Conservation (phyloP, 1,140 invertebrate species). For the Littorina saxatilis region DNA sequence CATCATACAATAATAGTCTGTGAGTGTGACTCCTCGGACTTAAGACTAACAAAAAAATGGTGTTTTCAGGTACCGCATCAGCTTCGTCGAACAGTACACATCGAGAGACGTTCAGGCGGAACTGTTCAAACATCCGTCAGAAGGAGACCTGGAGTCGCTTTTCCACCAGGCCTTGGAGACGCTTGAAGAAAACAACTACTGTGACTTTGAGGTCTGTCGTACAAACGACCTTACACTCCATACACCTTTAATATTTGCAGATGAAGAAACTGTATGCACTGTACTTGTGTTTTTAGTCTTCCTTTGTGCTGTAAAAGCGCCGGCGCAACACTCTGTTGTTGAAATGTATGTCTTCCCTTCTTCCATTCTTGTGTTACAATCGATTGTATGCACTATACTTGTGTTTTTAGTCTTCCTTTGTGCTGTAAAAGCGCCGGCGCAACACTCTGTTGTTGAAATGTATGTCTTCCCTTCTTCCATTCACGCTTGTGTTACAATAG, state of each 20-base stretch:
- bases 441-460: too few relatives aligned
- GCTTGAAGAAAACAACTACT: conserved; percentile 47
- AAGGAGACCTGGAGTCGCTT: conserved; percentile 27
- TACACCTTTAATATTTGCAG: too few relatives aligned
- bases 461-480: neutral
- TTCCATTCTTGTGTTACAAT: neutral
- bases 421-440: neutral
- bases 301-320: too few relatives aligned
- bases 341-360: neutral
- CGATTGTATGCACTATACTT: too few relatives aligned
- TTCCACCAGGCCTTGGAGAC: conserved; percentile 23
- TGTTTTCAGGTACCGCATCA: conserved; percentile 20
- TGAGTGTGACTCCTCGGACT: neutral
- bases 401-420: too few relatives aligned
- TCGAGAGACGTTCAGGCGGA: conserved; percentile 18
- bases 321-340: neutral
- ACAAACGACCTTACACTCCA: too few relatives aligned
- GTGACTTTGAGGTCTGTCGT: conserved; percentile 43
- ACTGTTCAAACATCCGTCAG: conserved; percentile 26
- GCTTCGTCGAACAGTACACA: neutral
- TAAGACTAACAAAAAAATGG: neutral
- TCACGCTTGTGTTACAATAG: neutral
- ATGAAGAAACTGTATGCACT: too few relatives aligned
- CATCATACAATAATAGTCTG: too few relatives aligned
- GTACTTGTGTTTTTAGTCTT: too few relatives aligned